A percentile compares a stretch with the other conserved stretches of the same genome.
Conservation (phyloP, 2,797 vertebrate species). For the Cossypha heuglini region DNA sequence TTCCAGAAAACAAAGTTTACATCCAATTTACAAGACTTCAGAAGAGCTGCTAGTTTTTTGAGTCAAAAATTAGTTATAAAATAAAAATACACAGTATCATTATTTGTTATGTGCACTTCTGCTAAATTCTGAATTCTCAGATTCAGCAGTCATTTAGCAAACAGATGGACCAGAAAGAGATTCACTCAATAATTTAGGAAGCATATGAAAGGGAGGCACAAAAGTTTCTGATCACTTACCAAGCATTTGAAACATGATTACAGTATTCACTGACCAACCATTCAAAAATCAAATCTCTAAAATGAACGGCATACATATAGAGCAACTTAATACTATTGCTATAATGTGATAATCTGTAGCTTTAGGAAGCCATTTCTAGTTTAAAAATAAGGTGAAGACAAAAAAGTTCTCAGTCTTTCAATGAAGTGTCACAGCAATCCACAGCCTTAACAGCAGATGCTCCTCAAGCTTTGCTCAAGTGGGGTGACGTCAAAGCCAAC, state of each 20-base stretch:
- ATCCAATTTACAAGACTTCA: neutral
- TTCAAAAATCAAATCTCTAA: neutral
- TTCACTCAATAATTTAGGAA: neutral
- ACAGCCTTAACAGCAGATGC: neutral
- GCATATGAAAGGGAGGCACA: neutral
- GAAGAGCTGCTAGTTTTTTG: neutral
- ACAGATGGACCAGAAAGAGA: neutral
- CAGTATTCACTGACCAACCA: neutral
- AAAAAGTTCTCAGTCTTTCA: neutral
- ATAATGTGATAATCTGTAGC: neutral
- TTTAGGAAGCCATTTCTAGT: neutral
- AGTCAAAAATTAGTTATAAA: neutral
- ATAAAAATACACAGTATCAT: rapidly evolving
- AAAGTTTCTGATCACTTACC: neutral
- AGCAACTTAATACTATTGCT: neutral
- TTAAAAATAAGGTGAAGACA: neutral
- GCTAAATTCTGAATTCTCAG: neutral
- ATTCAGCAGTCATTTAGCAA: neutral
- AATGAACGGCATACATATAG: neutral
- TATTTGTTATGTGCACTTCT: neutral
- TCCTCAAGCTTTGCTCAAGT: neutral
- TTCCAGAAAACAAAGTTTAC: neutral
- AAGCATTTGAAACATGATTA: neutral
- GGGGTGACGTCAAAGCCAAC: neutral
- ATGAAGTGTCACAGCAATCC: neutral